Evolutionary conservation across 2,113 vertebrate genomes (phyloP), one percentile per base, ranked within the genome.

Genomic region (Turnix velox): DNA sequence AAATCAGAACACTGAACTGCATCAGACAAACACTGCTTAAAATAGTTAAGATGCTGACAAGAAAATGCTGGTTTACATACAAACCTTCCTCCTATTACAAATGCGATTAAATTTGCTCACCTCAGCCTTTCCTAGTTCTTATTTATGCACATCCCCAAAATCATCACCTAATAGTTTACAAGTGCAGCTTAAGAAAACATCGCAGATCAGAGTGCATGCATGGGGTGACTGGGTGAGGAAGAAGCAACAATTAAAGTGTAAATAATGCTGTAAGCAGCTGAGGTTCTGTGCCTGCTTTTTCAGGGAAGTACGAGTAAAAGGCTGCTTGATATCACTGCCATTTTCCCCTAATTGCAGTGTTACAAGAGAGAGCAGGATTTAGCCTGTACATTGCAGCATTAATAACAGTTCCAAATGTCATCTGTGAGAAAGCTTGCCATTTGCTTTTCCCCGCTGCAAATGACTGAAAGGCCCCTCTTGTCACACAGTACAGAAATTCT

Each of bases 161-260:
- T 9, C 69, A 39, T 28, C 31, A 14, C 58, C 76, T 37, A 3
- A 3, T 20, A 7, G 35, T 42, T 73, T 42, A 6, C 1, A 4
- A 22, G 63, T 3, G 37, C 57, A 51, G 46, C 65, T 39, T 10
- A 24, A 27, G 81, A 3, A 33, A 71, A 16, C 5, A 69, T 6
- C 54, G 6, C 1, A 0, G n/a, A 0, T 6, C 0, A 4, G 52
- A 27, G 12, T 10, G 33, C 2, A 0, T 12, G 57, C 22, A 4
- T 27, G 27, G 22, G 30, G 24, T 23, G 43, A 7, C 33, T 10
- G 90, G 54, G 7, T 37, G 63, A 55, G 58, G 17, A 55, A 57
- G 49, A 63, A 45, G 54, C 55, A 35, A 74, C 51, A 45, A 6
- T 4, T 17, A 8, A 6, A 10, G 20, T 18, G 8, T 18, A 45